A percentile compares a stretch with the other conserved stretches of the same genome.
These are phyloP conservation scores for Oscheius myriophilus DNA, from an alignment of 2,888 invertebrate genomes.

Conservation along the genomic window DNA sequence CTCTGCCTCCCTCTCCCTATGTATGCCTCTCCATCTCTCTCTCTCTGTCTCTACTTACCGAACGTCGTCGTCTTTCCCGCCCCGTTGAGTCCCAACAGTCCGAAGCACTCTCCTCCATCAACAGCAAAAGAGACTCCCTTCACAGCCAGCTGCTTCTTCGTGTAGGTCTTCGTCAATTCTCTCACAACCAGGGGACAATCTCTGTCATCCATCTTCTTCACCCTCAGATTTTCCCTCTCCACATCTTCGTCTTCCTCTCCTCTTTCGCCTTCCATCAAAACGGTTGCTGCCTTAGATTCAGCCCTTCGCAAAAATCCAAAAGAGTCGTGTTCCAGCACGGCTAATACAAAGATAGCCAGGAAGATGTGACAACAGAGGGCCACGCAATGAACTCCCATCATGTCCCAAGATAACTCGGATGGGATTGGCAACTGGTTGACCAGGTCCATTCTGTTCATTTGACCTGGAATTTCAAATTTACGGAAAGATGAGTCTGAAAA, in stretches of 20 bases:
- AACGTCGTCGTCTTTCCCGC: conserved; percentile 87
- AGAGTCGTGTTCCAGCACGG: conserved; percentile 34
- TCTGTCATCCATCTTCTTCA: conserved; percentile 70
- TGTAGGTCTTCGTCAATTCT: conserved; percentile 68
- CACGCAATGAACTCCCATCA: conserved; percentile 80
- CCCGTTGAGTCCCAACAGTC: conserved; percentile 84
- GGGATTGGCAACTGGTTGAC: conserved; percentile 55
- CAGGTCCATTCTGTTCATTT: conserved; percentile 50
- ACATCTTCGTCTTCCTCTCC: conserved; percentile 75
- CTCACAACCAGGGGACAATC: conserved; percentile 69
- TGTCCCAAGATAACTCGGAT: conserved; percentile 75
- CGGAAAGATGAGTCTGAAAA: neutral
- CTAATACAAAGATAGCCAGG: conserved; percentile 31
- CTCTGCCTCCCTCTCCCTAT: too few relatives aligned
- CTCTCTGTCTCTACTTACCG: too few relatives aligned
- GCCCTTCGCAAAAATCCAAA: conserved; percentile 21
- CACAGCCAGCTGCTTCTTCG: conserved; percentile 72
- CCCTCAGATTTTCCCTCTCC: conserved; percentile 74
- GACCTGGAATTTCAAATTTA: conserved; percentile 28
- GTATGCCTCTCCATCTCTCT: too few relatives aligned
- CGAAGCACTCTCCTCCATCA: conserved; percentile 79
- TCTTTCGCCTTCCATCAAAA: conserved; percentile 19
- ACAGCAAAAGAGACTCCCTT: conserved; percentile 76
- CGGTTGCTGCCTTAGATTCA: neutral
- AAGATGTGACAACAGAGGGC: conserved; percentile 74